phyloP scores from a whole-genome alignment of 2,888 invertebrate species.

The Panopea generosa region DNA sequence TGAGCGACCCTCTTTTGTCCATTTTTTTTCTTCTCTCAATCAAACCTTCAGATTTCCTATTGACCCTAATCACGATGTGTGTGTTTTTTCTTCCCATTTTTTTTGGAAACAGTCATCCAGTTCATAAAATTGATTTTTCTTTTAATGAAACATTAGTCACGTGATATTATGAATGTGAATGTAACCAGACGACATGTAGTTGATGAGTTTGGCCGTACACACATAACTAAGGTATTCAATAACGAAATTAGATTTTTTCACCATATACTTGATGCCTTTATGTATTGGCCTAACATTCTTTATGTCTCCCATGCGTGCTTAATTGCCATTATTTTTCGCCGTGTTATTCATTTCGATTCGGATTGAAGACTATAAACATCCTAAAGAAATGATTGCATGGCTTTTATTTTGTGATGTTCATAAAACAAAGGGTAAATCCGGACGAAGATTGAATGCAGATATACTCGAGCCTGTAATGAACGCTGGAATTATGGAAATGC shows the following conservation, averaged over 20 bases:
- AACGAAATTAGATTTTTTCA: conserved; percentile 34
- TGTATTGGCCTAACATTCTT: conserved; percentile 49
- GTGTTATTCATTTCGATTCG: conserved; percentile 33
- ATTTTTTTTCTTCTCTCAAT: no score
- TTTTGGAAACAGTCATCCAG: no score
- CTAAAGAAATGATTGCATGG: conserved; percentile 14
- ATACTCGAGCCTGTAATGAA: background rate
- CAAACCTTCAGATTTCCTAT: no score
- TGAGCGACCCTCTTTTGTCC: no score
- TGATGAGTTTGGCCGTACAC: background rate
- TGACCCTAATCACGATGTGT: no score
- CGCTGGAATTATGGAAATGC: conserved; percentile 1
- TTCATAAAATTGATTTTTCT: no score
- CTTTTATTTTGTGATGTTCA: conserved; percentile 17
- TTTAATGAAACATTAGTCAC: no score
- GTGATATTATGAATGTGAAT: background rate
- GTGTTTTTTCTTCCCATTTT: no score
- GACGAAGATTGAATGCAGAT: conserved; percentile 2
- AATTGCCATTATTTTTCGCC: conserved; percentile 54
- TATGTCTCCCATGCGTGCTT: conserved; percentile 51
- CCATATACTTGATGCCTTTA: conserved; percentile 54
- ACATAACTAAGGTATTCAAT: conserved; percentile 7
- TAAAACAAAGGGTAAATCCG: conserved; percentile 1
- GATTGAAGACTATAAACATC: background rate
- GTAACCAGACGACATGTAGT: background rate